A percentile compares a stretch with the other conserved stretches of the same genome.
Conservation (phyloP, 1,140 invertebrate species). For the Drosophila sechellia region DNA sequence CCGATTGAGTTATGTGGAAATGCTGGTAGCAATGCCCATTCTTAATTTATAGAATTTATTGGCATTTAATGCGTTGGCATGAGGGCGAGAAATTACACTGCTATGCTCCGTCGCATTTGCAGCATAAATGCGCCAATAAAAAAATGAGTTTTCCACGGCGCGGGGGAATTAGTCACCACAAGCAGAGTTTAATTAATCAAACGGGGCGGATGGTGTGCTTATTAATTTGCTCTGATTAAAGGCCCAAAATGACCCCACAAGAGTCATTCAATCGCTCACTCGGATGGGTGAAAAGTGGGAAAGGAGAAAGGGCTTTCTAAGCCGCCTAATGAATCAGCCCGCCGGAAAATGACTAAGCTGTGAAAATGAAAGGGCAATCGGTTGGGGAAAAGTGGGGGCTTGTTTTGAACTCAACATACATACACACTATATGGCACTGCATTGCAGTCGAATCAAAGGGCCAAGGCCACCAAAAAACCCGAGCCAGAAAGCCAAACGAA, state of each 20-base stretch:
- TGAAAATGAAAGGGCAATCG: constrained; percentile 1
- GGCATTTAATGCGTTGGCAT: constrained; percentile 65
- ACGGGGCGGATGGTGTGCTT: constrained; percentile 14
- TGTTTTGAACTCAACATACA: no score
- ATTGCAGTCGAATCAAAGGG: constrained; percentile 39
- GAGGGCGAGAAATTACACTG: constrained; percentile 29
- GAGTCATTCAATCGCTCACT: constrained; percentile 35
- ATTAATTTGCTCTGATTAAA: constrained; percentile 52
- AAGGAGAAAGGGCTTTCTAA: constrained; percentile 16
- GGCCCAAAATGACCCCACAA: constrained; percentile 30
- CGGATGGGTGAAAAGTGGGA: background rate
- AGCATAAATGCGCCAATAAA: background rate
- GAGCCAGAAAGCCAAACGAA: constrained; percentile 4
- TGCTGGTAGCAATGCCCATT: constrained; percentile 33
- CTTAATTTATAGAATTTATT: constrained; percentile 70
- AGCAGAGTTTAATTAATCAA: constrained; percentile 41
- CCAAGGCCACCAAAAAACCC: constrained; percentile 37
- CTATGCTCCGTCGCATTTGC: no score
- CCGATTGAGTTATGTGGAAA: background rate
- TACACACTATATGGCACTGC: constrained; percentile 11
- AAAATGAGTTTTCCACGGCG: constrained; percentile 10
- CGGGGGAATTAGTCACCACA: constrained; percentile 55
- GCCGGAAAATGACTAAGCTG: constrained; percentile 29
- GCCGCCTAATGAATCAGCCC: constrained; percentile 38
- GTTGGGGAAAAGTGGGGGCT: background rate